A percentile compares a stretch with the other conserved stretches of the same genome.
phyloP scores from a whole-genome alignment of 1,140 invertebrate species.

The Drosophila sechellia region DNA sequence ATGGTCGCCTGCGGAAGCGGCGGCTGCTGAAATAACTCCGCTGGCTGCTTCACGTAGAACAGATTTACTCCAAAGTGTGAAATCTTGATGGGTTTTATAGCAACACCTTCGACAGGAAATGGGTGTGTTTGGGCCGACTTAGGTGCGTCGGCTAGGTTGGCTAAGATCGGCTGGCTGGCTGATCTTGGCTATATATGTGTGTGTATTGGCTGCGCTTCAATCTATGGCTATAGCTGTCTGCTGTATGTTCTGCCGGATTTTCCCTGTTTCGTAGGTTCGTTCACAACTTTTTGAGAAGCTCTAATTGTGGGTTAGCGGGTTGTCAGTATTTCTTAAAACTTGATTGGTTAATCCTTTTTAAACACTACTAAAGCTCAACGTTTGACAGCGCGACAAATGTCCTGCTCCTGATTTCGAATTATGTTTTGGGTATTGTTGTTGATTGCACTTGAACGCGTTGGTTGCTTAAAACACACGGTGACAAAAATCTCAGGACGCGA shows the following conservation, averaged over 20 bases:
- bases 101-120: conserved; percentile 82
- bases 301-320: conserved; percentile 43
- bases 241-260: conserved; percentile 13
- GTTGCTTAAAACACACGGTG: conserved; percentile 54
- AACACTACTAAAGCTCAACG: conserved; percentile 79
- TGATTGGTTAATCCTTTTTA: conserved; percentile 33
- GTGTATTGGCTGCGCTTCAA: conserved; percentile 4
- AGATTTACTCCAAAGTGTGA: conserved; percentile 85
- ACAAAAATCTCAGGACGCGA: conserved; percentile 57
- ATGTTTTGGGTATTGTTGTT: conserved; percentile 47
- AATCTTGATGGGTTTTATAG: conserved; percentile 84
- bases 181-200: conserved; percentile 23
- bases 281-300: conserved; percentile 82
- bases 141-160: conserved; percentile 45
- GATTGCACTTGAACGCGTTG: conserved; percentile 81
- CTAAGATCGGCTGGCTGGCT: conserved; percentile 43
- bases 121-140: conserved; percentile 42
- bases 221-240: neutral
- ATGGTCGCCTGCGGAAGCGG: conserved; percentile 83
- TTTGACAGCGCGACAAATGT: conserved; percentile 64
- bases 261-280: conserved; percentile 34
- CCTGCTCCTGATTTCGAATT: conserved; percentile 45
- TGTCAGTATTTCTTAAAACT: conserved; percentile 28
- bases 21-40: conserved; percentile 84
- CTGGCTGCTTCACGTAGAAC: conserved; percentile 85